These are phyloP conservation scores for Desmodus rotundus DNA, from an alignment of 2,113 vertebrate genomes.

Conservation along the genomic window DNA sequence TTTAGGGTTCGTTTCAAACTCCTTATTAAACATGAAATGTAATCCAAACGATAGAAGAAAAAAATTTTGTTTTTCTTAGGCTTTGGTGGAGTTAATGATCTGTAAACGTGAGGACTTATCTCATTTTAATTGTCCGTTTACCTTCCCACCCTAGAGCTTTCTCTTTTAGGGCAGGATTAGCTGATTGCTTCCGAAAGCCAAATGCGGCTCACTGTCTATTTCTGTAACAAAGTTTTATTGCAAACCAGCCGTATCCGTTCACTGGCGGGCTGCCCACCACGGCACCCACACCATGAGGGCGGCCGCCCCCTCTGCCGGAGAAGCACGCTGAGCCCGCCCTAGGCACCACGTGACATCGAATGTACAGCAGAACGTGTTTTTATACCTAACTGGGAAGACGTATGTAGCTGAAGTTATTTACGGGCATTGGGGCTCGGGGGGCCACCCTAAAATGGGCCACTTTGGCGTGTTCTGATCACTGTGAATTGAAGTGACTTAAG, in stretches of 20 bases:
- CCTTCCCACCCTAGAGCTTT: not conserved
- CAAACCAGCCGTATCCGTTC: not conserved
- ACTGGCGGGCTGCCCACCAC: not conserved
- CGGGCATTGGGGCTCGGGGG: not conserved
- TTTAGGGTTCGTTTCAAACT: no score
- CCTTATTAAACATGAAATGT: not conserved
- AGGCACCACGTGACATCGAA: not conserved
- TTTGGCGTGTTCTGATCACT: not conserved
- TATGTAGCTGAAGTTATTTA: not conserved
- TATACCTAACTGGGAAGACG: not conserved
- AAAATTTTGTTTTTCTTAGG: not conserved
- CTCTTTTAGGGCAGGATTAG: not conserved
- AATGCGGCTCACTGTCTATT: not conserved
- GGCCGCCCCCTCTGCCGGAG: no score
- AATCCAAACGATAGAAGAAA: not conserved
- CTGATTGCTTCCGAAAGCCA: not conserved
- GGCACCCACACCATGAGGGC: not conserved
- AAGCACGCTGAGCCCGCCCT: not conserved
- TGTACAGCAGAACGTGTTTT: not conserved
- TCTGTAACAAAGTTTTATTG: not conserved
- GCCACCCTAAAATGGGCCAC: not conserved
- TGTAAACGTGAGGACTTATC: not conserved
- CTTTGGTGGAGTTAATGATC: not conserved
- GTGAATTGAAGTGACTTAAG: not conserved
- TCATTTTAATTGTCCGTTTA: not conserved